These are phyloP conservation scores for Synanthedon andrenaeformis DNA, from an alignment of 2,888 invertebrate species.

Conservation along the genomic window DNA sequence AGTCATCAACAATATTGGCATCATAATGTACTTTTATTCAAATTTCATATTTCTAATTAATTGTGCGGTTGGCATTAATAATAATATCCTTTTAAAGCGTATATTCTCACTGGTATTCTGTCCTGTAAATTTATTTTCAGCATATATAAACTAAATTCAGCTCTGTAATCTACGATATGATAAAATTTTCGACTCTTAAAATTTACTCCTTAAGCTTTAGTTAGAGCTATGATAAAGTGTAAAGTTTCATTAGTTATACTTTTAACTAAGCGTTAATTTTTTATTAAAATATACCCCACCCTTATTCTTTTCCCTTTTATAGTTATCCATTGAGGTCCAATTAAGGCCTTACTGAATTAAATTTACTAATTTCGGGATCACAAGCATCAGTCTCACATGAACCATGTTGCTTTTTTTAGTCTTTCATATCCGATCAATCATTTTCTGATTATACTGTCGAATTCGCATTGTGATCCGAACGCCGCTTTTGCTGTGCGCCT, in stretches of 20 bases:
- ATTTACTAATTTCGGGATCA: constrained; percentile 26
- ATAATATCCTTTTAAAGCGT: constrained; percentile 37
- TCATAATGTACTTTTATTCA: not conserved
- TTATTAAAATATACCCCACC: not conserved
- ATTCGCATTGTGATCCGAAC: constrained; percentile 38
- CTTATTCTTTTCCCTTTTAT: not conserved
- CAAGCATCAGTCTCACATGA: constrained; percentile 64
- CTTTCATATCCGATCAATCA: constrained; percentile 30
- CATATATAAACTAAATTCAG: not conserved
- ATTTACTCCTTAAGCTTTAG: not conserved
- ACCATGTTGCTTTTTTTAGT: constrained; percentile 22
- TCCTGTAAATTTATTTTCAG: not conserved
- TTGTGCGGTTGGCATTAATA: constrained; percentile 51
- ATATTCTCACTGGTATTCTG: constrained; percentile 1
- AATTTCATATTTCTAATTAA: constrained; percentile 9
- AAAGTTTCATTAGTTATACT: not conserved
- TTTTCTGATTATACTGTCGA: constrained; percentile 53
- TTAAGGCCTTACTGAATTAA: not conserved
- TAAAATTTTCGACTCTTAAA: not conserved
- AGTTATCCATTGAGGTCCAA: not conserved
- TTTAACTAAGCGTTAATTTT: not conserved
- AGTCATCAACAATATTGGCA: not conserved
- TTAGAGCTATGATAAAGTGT: not conserved
- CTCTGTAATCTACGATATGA: not conserved
- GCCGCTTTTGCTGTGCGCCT: constrained; percentile 45